Evolutionary conservation across 1,140 invertebrate species (phyloP).

Genomic region (Xylocopa sonorina): DNA sequence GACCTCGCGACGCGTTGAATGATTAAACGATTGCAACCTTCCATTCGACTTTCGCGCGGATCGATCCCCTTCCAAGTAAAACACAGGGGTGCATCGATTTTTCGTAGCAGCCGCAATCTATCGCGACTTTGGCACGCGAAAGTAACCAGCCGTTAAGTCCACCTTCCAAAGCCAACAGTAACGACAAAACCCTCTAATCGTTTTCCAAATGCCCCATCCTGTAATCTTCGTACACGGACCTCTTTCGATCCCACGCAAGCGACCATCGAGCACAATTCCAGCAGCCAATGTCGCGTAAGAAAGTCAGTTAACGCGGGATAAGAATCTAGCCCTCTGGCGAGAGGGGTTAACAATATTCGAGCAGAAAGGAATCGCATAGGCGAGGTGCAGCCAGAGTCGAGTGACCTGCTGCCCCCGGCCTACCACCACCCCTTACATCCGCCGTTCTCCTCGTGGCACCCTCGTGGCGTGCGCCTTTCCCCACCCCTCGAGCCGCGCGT

Average conservation of each 20-base stretch:
- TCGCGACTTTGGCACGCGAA: neutral
- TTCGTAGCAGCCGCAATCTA: neutral
- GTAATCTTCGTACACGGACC: too few relatives aligned
- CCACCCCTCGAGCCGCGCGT: constrained; percentile 34
- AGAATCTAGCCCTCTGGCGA: neutral
- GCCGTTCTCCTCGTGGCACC: constrained; percentile 61
- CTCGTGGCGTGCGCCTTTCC: constrained; percentile 68
- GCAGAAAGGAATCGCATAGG: constrained; percentile 63
- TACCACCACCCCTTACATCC: constrained; percentile 54
- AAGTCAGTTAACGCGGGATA: neutral
- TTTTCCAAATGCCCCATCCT: too few relatives aligned
- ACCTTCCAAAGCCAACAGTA: too few relatives aligned
- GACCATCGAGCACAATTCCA: too few relatives aligned
- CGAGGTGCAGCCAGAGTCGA: constrained; percentile 66
- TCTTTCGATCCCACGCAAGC: too few relatives aligned
- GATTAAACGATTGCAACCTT: neutral
- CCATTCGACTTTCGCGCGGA: neutral
- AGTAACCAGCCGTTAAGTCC: too few relatives aligned
- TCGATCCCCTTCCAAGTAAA: constrained; percentile 13
- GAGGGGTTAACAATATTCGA: constrained; percentile 43
- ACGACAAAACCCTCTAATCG: too few relatives aligned
- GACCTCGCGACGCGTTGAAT: too few relatives aligned
- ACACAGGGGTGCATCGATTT: neutral
- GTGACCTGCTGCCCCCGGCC: constrained; percentile 75
- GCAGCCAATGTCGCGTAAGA: too few relatives aligned